phyloP scores from a whole-genome alignment of 2,888 invertebrate genomes.

The Anthoptus insignis region DNA sequence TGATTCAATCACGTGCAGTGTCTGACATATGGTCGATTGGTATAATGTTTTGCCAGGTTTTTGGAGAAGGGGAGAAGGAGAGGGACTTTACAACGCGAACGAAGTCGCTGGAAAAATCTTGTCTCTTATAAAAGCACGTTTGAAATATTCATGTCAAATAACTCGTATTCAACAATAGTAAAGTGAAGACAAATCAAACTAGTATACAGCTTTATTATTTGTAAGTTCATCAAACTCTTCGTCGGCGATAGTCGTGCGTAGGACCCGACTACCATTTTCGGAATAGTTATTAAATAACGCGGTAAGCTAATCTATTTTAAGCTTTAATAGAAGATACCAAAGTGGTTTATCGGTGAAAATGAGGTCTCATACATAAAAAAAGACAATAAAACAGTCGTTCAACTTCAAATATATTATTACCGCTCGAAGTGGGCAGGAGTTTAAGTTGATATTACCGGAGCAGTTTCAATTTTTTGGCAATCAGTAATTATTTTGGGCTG shows the following conservation, averaged over 20 bases:
- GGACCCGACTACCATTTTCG: constrained; percentile 62
- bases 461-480: constrained; percentile 72
- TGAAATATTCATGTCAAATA: constrained; percentile 12
- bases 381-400: constrained; percentile 71
- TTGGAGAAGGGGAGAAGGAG: too few relatives aligned
- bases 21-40: too few relatives aligned
- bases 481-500: constrained; percentile 63
- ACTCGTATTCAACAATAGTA: constrained; percentile 18
- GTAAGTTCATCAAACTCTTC: constrained; percentile 59
- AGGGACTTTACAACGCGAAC: too few relatives aligned
- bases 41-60: too few relatives aligned
- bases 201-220: constrained; percentile 15
- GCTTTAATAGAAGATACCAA: constrained; percentile 56
- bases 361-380: constrained; percentile 59
- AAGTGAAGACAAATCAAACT: constrained; percentile 3
- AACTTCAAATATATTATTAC: constrained; percentile 64
- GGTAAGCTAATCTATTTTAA: constrained; percentile 56
- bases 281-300: constrained; percentile 54
- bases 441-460: constrained; percentile 54
- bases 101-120: too few relatives aligned
- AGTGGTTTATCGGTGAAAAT: constrained; percentile 55
- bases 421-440: constrained; percentile 54
- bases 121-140: constrained; percentile 7
- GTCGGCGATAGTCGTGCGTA: constrained; percentile 59
- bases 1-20: too few relatives aligned